Percentiles rank a stretch among this genome's conserved stretches.
Conservation (phyloP, 2,888 invertebrate species). For the Ectropis crepuscularia region DNA sequence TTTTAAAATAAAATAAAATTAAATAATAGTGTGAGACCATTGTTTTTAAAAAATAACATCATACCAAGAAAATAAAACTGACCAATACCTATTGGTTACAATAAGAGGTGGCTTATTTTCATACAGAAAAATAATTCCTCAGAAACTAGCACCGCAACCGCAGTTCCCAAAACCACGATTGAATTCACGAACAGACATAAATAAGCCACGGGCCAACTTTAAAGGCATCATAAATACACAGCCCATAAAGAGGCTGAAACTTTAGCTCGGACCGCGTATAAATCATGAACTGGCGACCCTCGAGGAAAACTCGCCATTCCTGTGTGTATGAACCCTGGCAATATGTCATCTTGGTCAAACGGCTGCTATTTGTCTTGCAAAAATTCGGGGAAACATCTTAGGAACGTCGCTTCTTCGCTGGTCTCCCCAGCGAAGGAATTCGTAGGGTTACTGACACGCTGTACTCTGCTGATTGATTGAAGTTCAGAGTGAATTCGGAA, state of each 20-base stretch:
- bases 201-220: conserved; percentile 58
- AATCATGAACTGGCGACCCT: conserved; percentile 52
- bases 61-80: too few species aligned
- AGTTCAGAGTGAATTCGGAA: conserved; percentile 30
- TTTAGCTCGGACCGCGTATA: conserved; percentile 55
- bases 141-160: conserved; percentile 32
- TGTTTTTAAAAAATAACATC: too few species aligned
- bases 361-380: conserved; percentile 80
- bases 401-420: conserved; percentile 60
- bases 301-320: conserved; percentile 57
- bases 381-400: conserved; percentile 74
- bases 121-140: too few species aligned
- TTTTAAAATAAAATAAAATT: too few species aligned
- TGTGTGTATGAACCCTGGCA: conserved; percentile 71
- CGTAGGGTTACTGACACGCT: conserved; percentile 49
- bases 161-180: conserved; percentile 44
- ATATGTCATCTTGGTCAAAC: conserved; percentile 80
- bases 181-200: conserved; percentile 51
- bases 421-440: conserved; percentile 44
- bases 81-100: too few species aligned
- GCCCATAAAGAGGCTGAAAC: conserved; percentile 65
- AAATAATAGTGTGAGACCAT: too few species aligned
- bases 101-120: too few species aligned
- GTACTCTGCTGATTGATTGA: conserved; percentile 40
- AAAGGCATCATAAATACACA: conserved; percentile 66